Base-by-base conservation (phyloP, 2,797 vertebrate species). In the Falco peregrinus region DNA sequence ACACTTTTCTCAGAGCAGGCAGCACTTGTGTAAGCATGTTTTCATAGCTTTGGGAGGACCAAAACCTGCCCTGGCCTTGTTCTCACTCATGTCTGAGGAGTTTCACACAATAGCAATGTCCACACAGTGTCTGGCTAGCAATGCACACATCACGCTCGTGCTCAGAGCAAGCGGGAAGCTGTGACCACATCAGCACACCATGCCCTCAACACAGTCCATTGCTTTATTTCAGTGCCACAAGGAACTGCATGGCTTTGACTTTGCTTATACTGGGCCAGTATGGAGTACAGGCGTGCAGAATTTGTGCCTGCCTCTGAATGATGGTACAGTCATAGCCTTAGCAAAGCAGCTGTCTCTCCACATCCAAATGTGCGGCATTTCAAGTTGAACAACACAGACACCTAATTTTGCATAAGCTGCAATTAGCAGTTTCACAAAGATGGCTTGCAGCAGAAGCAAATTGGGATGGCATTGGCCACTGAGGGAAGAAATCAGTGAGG, bases 381-480 rank as follows among this genome's bases (percentile, higher is more conserved):
- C 69, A 77, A 91, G 65, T 5, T n/a, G 61, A 95, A 86, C 5
- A 2, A 90, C 79, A 88, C 54, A 87, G 39, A 60, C 10, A 19
- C 28, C 73, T 78, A 54, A 76, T 84, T 93, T 90, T 47, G 47
- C 48, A 61, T 21, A 60, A 88, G 41, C 65, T 89, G 82, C 74
- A 92, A 74, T 91, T 77, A 95, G 63, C 63, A 82, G 60, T 76
- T 94, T 91, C 77, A 65, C 89, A 81, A 87, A 69, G 76, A 76
- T 2, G 11, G 63, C 53, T 94, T 74, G 41, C 87, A 86, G 92
- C 65, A 92, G 73, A 76, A 71, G 63, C 31, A 94, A 73, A 76
- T 2, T 37, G 47, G 69, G 47, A 76, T 67, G 59, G 53, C 76
- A 24, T 3, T 18, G 79, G 89, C 82, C 67, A 64, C 17, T 18